These are phyloP conservation scores for Nannoperca obscura DNA, from an alignment of 2,797 vertebrate species.

Conservation along the genomic window DNA sequence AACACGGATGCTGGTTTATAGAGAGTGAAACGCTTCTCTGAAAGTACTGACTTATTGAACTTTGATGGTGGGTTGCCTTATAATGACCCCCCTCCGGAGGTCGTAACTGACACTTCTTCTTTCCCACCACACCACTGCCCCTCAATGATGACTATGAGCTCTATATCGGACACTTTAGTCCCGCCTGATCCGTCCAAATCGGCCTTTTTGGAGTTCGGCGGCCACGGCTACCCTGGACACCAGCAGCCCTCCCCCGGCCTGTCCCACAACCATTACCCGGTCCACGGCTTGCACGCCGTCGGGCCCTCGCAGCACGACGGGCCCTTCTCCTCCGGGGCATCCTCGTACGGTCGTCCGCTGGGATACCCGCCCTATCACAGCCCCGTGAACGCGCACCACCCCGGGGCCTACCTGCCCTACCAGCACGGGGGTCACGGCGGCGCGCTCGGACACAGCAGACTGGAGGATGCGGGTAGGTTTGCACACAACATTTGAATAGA, in stretches of 20 bases:
- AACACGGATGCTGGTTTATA: background rate
- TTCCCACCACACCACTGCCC: conserved; percentile 51
- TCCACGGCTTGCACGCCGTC: conserved; percentile 84
- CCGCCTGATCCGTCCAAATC: conserved; percentile 88
- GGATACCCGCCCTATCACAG: conserved; percentile 86
- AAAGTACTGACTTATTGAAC: background rate
- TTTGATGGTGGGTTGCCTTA: conserved; percentile 32
- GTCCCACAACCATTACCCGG: conserved; percentile 85
- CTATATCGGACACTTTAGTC: conserved; percentile 88
- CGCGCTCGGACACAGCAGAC: conserved; percentile 79
- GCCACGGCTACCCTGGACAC: conserved; percentile 84
- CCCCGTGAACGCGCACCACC: conserved; percentile 80
- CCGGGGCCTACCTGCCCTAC: conserved; percentile 86
- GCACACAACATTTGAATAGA: background rate
- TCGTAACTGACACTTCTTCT: conserved; percentile 52
- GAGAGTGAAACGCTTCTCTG: background rate
- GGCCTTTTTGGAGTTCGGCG: conserved; percentile 90
- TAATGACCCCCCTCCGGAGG: conserved; percentile 62
- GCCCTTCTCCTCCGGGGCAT: conserved; percentile 77
- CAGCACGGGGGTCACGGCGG: conserved; percentile 82
- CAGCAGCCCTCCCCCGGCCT: conserved; percentile 84
- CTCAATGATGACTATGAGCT: conserved; percentile 91
- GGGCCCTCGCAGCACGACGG: conserved; percentile 85
- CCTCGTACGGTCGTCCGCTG: conserved; percentile 85
- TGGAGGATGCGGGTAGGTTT: conserved; percentile 86